A percentile compares a stretch with the other conserved stretches of the same genome.
Conservation (phyloP, 2,797 vertebrate species). For the Dromococcyx pavoninus region DNA sequence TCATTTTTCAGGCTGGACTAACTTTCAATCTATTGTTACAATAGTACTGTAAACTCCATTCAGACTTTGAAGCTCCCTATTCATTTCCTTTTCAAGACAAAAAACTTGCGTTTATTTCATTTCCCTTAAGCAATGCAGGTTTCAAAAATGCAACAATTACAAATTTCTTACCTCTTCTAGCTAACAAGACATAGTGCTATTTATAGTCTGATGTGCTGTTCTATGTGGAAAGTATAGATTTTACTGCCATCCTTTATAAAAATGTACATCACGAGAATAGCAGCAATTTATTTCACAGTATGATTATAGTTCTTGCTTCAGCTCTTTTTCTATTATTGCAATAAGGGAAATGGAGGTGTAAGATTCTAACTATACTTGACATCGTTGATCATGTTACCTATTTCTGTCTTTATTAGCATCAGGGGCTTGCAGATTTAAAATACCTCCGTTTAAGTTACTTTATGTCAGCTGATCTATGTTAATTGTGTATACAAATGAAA, state of each 20-base stretch:
- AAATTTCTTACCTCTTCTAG: background rate
- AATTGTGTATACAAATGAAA: background rate
- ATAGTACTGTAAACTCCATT: background rate
- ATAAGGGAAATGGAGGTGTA: background rate
- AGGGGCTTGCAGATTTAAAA: background rate
- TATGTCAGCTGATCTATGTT: background rate
- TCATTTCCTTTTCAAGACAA: background rate
- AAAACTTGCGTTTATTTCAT: background rate
- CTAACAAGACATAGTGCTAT: background rate
- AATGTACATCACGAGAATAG: background rate
- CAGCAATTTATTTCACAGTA: conserved; percentile 41
- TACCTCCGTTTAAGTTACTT: background rate
- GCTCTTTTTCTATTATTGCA: background rate
- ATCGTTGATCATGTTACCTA: fast-evolving
- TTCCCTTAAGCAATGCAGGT: background rate
- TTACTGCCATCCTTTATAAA: background rate
- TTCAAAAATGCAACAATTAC: conserved; percentile 2
- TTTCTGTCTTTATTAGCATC: background rate
- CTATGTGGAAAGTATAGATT: background rate
- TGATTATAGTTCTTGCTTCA: conserved; percentile 12
- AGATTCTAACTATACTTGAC: background rate
- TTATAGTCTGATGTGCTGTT: conserved; percentile 3
- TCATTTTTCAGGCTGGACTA: background rate
- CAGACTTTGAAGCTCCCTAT: background rate
- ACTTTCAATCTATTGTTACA: background rate